A percentile compares a stretch with the other conserved stretches of the same genome.
phyloP scores from a whole-genome alignment of 2,797 vertebrate species.

The Karalla daura region DNA sequence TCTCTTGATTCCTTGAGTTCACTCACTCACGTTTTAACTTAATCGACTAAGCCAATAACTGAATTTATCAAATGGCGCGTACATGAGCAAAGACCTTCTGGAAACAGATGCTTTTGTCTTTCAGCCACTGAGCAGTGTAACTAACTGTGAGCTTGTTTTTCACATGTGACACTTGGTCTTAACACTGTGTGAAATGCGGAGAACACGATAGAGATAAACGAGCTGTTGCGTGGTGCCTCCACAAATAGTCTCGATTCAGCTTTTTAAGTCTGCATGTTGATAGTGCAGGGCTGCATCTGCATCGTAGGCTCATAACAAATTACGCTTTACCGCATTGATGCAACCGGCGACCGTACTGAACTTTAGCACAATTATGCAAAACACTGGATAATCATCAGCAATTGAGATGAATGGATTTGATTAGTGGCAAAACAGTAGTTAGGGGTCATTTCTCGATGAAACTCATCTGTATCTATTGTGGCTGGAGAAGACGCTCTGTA shows the following conservation, averaged over 20 bases:
- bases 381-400: constrained; percentile 21
- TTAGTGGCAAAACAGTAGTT: constrained; percentile 28
- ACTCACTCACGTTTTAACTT: constrained; percentile 27
- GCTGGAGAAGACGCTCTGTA: not conserved
- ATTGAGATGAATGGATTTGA: constrained; percentile 29
- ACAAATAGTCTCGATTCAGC: constrained; percentile 49
- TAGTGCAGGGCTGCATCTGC: constrained; percentile 41
- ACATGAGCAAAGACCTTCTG: constrained; percentile 44
- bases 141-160: constrained; percentile 46
- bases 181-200: constrained; percentile 28
- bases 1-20: not conserved
- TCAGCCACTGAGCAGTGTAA: constrained; percentile 44
- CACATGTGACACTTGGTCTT: constrained; percentile 24
- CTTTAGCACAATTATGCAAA: constrained; percentile 33
- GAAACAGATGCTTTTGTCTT: constrained; percentile 46
- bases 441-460: not conserved
- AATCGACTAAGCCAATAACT: constrained; percentile 50
- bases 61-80: constrained; percentile 41
- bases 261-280: constrained; percentile 28
- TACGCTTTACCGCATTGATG: constrained; percentile 32
- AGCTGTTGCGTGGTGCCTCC: constrained; percentile 32
- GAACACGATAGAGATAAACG: constrained; percentile 43
- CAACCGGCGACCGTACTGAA: constrained; percentile 9
- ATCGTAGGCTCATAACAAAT: constrained; percentile 47
- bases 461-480: constrained; percentile 16